These are phyloP conservation scores for Drosophila hydei DNA, from an alignment of 1,140 invertebrate genomes.

Conservation along the genomic window DNA sequence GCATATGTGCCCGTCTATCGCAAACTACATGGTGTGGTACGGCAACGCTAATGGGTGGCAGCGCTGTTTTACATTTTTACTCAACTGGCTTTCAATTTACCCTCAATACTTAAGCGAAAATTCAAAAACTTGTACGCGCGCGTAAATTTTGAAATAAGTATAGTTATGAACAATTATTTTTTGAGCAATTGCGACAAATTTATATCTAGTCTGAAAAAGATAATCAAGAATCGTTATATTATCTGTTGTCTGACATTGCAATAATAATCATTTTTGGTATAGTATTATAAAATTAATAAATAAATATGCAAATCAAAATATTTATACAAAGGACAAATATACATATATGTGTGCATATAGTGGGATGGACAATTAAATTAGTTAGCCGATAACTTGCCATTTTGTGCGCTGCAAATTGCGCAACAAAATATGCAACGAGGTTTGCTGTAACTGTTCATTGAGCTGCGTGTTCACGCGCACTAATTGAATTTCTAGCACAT, in stretches of 20 bases:
- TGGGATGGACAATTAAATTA: too few relatives aligned
- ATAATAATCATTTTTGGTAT: too few relatives aligned
- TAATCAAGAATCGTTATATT: too few relatives aligned
- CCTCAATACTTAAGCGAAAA: constrained; percentile 17
- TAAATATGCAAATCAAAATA: not conserved
- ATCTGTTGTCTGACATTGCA: too few relatives aligned
- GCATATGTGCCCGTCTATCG: not conserved
- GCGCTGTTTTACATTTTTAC: not conserved
- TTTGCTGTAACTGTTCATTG: constrained; percentile 10
- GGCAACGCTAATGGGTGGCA: constrained; percentile 15
- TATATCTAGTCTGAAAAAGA: too few relatives aligned
- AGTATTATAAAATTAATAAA: too few relatives aligned
- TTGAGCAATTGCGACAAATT: too few relatives aligned
- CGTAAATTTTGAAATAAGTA: too few relatives aligned
- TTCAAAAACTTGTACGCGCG: constrained; percentile 6
- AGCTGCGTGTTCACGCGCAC: constrained; percentile 25
- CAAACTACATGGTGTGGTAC: too few relatives aligned
- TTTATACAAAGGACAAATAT: not conserved
- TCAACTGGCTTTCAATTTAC: constrained; percentile 5
- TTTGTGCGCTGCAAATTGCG: not conserved
- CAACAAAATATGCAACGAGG: not conserved
- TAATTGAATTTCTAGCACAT: constrained; percentile 32
- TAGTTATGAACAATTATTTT: not conserved
- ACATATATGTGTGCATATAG: not conserved
- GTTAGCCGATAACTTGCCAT: not conserved